Conservation (phyloP, 23 tunicate genomes). For the Halocynthia roretzi region DNA sequence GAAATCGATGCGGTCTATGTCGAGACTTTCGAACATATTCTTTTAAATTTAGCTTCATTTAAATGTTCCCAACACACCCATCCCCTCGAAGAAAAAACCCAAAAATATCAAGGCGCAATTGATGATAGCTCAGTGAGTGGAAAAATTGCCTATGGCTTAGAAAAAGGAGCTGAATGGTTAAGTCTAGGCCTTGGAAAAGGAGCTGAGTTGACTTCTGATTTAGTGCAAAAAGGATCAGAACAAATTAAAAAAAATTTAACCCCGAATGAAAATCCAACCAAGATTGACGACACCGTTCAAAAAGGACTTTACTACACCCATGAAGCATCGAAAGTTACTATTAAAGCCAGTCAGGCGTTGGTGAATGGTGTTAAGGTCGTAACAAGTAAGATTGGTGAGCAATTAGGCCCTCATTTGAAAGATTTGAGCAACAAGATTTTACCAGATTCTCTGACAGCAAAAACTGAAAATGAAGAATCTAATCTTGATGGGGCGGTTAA, state of each 20-base stretch:
- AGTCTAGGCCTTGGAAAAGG: conserved; percentile 54
- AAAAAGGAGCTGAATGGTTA: conserved; percentile 64
- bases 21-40: conserved; percentile 48
- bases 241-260: conserved; percentile 30
- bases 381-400: conserved; percentile 30
- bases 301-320: conserved; percentile 54
- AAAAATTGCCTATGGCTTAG: conserved; percentile 39
- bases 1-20: conserved; percentile 38
- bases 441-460: conserved; percentile 19
- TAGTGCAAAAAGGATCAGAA: conserved; percentile 38
- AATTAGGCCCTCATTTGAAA: conserved; percentile 33
- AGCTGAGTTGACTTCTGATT: conserved; percentile 34
- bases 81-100: conserved; percentile 30
- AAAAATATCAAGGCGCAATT: conserved; percentile 6
- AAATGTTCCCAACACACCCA: conserved; percentile 4
- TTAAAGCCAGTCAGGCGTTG: conserved; percentile 38
- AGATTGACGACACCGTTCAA: conserved; percentile 40
- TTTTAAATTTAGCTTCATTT: conserved; percentile 37
- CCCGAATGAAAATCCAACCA: conserved; percentile 38
- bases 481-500: conserved; percentile 29
- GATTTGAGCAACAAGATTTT: conserved; percentile 19
- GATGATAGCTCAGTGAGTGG: conserved; percentile 37
- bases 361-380: conserved; percentile 42
- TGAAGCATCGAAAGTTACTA: conserved; percentile 61
- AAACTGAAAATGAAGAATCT: conserved; percentile 13